These are phyloP conservation scores for Noctua janthina DNA, from an alignment of 2,888 invertebrate genomes.

Conservation along the genomic window DNA sequence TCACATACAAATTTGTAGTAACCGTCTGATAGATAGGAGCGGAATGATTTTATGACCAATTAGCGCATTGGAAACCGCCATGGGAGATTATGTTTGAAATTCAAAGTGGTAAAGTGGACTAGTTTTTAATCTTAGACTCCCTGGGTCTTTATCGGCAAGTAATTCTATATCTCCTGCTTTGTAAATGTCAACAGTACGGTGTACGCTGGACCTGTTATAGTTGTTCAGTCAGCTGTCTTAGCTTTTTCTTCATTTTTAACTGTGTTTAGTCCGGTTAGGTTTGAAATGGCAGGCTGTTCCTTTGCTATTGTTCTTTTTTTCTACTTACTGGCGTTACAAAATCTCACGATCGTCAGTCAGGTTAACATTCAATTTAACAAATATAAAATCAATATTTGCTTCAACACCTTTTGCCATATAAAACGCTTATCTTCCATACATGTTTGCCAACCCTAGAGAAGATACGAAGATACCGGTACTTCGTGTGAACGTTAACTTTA, in stretches of 20 bases:
- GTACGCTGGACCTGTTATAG: slow-evolving; percentile 39
- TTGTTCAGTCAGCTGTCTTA: slow-evolving; percentile 10
- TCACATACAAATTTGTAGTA: slow-evolving; percentile 57
- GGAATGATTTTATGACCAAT: slow-evolving; percentile 67
- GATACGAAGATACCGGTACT: slow-evolving; percentile 39
- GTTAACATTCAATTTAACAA: slow-evolving; percentile 8
- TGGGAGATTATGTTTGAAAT: slow-evolving; percentile 60
- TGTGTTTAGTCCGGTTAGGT: not conserved
- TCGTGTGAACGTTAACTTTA: slow-evolving; percentile 53
- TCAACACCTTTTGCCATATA: not conserved
- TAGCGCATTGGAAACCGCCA: slow-evolving; percentile 61
- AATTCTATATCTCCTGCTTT: slow-evolving; percentile 67
- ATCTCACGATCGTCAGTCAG: not conserved
- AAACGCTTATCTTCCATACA: slow-evolving; percentile 37
- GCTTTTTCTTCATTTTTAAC: not conserved
- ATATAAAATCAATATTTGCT: slow-evolving; percentile 36
- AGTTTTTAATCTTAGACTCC: slow-evolving; percentile 72
- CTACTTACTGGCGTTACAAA: not conserved
- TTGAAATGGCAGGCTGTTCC: not conserved
- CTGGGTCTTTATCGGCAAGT: slow-evolving; percentile 63
- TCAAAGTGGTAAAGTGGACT: slow-evolving; percentile 72
- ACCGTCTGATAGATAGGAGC: slow-evolving; percentile 44
- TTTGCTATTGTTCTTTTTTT: not conserved
- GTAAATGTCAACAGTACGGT: slow-evolving; percentile 70
- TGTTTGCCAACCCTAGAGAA: slow-evolving; percentile 48